Base-by-base conservation (phyloP, 2,888 invertebrate species). In the Apodemia hepburni region DNA sequence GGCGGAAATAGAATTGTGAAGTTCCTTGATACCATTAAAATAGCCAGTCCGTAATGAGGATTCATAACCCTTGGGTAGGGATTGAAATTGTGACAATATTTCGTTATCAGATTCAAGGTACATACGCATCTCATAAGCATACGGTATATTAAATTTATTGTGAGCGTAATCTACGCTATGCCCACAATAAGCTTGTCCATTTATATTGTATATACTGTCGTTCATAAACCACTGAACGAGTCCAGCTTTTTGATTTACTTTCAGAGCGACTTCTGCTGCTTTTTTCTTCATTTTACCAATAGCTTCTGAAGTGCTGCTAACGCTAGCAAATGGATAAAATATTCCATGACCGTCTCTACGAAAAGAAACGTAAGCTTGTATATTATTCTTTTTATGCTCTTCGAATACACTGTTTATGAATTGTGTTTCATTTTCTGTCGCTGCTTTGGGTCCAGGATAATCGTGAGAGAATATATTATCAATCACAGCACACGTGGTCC, bases 281-380 rank as follows among this genome's bases (percentile, higher is more conserved):
- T 78, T 73, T 65, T 67, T 75, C 12, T 63, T 68, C 2, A 80
- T 58, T 8, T 69, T 51, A 0, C 67, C 69, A 2, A 62, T 62
- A 1, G 72, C 71, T 0, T 64, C 58, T 1, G 72, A 61, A 0
- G 54, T 61, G 1, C 60, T 64, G 65, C 75, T 71, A 0, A 85
- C 83, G 69, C 87, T 93, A 8, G 93, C 95, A 87, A 93, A 94
- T 0, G 95, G 95, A 73, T 94, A 94, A 15, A 94, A 77, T 51
- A 95, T 75, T 35, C 92, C 92, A 66, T 93, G 92, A 1, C 96
- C 96, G 71, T 94, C 95, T 5, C 95, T 93, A 77, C 96, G 96
- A 35, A 97, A 79, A 0, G 95, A 94, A 49, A 97, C 71, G 77
- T 96, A 97, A 61, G 94, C 87, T 72, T 93, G 51, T 18, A 51